A percentile compares a stretch with the other conserved stretches of the same genome.
Conservation (phyloP, 2,888 invertebrate species). For the Lapara coniferarum region DNA sequence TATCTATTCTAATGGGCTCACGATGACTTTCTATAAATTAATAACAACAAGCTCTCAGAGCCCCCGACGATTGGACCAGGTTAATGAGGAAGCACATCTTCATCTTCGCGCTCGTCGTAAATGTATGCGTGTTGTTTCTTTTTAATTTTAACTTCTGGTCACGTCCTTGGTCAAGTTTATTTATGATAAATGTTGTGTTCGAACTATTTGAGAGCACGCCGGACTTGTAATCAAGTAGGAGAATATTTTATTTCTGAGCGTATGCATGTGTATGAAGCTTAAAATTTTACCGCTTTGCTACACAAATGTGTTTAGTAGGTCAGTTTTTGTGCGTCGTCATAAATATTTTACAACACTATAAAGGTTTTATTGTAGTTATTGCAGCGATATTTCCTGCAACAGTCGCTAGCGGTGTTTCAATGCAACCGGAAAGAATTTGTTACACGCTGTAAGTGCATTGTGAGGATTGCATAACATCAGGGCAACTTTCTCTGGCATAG, state of each 20-base stretch:
- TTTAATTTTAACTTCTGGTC: conserved; percentile 57
- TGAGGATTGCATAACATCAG: conserved; percentile 36
- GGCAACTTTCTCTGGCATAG: conserved; percentile 34
- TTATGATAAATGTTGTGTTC: conserved; percentile 22
- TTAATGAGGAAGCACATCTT: conserved; percentile 79
- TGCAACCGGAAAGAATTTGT: conserved; percentile 65
- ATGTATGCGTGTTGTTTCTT: conserved; percentile 61
- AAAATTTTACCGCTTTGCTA: conserved; percentile 53
- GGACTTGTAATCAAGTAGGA: conserved; percentile 31
- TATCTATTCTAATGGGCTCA: conserved; percentile 74
- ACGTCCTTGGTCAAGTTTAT: conserved; percentile 27
- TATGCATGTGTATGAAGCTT: conserved; percentile 48
- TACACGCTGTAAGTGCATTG: conserved; percentile 42
- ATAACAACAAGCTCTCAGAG: conserved; percentile 73
- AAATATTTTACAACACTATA: conserved; percentile 66
- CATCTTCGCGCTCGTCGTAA: conserved; percentile 61
- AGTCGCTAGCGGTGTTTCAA: conserved; percentile 44
- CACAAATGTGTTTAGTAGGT: conserved; percentile 57
- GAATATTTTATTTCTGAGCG: conserved; percentile 33
- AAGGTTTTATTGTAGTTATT: conserved; percentile 58
- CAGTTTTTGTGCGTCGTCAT: conserved; percentile 54
- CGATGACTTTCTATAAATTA: conserved; percentile 84
- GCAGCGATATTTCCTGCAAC: conserved; percentile 61
- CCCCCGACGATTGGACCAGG: conserved; percentile 68
- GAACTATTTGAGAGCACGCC: conserved; percentile 24